Base-by-base conservation (phyloP, 1,140 invertebrate species). In the Lethrus apterus region DNA sequence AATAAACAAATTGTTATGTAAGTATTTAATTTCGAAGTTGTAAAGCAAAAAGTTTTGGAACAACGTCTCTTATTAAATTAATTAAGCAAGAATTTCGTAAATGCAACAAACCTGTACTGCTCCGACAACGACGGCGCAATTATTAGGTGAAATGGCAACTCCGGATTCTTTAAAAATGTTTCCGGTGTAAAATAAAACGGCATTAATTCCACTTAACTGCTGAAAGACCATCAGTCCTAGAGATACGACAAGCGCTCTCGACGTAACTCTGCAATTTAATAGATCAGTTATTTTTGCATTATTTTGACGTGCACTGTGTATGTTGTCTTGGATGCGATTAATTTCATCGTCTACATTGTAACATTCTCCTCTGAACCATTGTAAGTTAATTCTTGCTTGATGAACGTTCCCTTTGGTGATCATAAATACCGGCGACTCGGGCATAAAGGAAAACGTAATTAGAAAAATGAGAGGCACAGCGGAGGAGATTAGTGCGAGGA, bases 161-260 rank as follows among this genome's bases (percentile, higher is more conserved):
- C 78, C 76, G 8, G 83, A 74, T 8, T 72, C 69, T 1, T 67
- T 52, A 55, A 86, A 90, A 57, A 86, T 90, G 1, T 67, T 71
- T 21, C 79, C 76, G 51, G 85, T 78, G 62, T 87, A 89, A 65
- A 90, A 89, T 14, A 90, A 74, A 1, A 93, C 81, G 2, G 83
- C 83, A 64, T 89, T 90, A 54, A 86, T 86, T 11, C 88, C 88
- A 4, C 79, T 81, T 7, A 89, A 67, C 62, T 88, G 84, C 56
- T 86, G 84, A 64, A 84, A 83, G 36, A 76, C 64, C 46, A 86
- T 80, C 29, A 91, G 66, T 1, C 78, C 75, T 48, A 82, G 75
- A 0, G 79, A 81, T 31, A 86, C 78, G 23, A 83, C 69, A 41
- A 91, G 62, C 0, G 77, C 81, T 51, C 77, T 81, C 10, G 74